A percentile compares a stretch with the other conserved stretches of the same genome.
These are phyloP conservation scores for Gymnocheta viridis DNA, from an alignment of 2,888 invertebrate genomes.

Conservation along the genomic window DNA sequence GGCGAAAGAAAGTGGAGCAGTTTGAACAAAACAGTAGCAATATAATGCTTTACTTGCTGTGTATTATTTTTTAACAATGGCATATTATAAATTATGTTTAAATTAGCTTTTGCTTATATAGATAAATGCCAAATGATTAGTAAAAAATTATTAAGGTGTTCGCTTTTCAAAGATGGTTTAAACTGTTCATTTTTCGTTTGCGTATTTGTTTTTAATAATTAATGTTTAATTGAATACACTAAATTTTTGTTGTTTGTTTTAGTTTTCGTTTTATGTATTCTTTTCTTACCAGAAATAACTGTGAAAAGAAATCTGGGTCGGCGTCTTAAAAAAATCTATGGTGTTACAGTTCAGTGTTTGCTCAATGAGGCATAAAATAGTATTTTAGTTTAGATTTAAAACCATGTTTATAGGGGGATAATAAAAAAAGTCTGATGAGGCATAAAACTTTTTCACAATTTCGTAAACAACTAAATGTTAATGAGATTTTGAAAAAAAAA, in stretches of 20 bases:
- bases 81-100: conserved; percentile 44
- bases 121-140: conserved; percentile 32
- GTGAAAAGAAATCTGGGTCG: conserved; percentile 44
- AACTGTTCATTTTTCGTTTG: too few relatives aligned
- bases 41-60: background rate
- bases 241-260: background rate
- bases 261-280: background rate
- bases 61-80: conserved; percentile 45
- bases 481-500: too few relatives aligned
- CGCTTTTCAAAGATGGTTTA: background rate
- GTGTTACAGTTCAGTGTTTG: conserved; percentile 1
- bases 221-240: background rate
- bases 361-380: background rate
- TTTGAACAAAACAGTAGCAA: conserved; percentile 43
- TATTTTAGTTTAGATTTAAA: background rate
- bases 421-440: background rate
- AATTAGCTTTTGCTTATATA: conserved; percentile 11
- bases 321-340: background rate
- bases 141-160: background rate
- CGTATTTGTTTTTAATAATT: background rate
- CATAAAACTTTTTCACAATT: background rate
- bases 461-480: background rate
- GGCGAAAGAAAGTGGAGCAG: conserved; percentile 61
- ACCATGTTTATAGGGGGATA: background rate
- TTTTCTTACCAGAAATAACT: conserved; percentile 19